Conservation (phyloP, 2,888 invertebrate species). For the Tortricodes alternella region DNA sequence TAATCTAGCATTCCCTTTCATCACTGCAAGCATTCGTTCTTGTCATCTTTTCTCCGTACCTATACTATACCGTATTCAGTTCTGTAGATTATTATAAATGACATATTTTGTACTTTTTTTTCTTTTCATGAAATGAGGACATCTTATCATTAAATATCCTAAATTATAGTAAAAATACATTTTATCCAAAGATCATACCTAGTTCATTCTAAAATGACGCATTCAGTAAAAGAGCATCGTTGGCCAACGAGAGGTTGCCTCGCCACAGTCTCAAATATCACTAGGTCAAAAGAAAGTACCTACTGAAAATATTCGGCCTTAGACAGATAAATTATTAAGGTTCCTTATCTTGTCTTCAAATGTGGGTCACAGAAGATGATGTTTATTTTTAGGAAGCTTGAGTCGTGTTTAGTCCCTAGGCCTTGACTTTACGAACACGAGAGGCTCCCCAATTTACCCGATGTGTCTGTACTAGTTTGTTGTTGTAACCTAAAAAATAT, state of each 20-base stretch:
- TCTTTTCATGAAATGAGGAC: too few relatives aligned
- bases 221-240: slow-evolving; percentile 60
- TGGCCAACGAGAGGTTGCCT: slow-evolving; percentile 58
- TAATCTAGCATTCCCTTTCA: too few relatives aligned
- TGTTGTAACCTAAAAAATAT: background rate
- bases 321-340: slow-evolving; percentile 21
- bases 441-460: slow-evolving; percentile 2
- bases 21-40: too few relatives aligned
- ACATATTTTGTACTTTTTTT: too few relatives aligned
- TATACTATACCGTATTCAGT: too few relatives aligned
- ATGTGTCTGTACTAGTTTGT: background rate
- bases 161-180: too few relatives aligned
- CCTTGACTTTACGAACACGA: slow-evolving; percentile 16
- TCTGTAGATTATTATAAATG: too few relatives aligned
- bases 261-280: slow-evolving; percentile 67
- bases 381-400: slow-evolving; percentile 3
- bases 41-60: too few relatives aligned
- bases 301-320: slow-evolving; percentile 45
- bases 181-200: slow-evolving; percentile 51
- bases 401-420: slow-evolving; percentile 10
- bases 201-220: slow-evolving; percentile 65
- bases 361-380: slow-evolving; percentile 12
- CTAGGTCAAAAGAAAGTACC: slow-evolving; percentile 62
- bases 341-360: slow-evolving; percentile 28
- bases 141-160: too few relatives aligned